Evolutionary conservation across 64 coral and sea anemone genomes (phyloP), one percentile per base, ranked within the genome.

Genomic region (Pocillopora verrucosa): DNA sequence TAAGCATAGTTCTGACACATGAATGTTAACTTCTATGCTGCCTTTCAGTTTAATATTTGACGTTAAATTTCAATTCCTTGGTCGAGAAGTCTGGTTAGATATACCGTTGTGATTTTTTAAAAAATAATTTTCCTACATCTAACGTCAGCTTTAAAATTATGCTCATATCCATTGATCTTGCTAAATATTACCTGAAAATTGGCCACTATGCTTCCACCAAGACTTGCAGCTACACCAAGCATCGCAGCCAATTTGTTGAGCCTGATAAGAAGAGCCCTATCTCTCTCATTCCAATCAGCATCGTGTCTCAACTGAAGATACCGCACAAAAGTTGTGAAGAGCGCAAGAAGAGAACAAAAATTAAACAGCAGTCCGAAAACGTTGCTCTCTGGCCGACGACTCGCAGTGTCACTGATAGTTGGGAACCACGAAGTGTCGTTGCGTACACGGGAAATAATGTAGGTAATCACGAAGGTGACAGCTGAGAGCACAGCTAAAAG

Each of bases 221-320:
- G 22, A 25, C 84, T 91, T 45, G 84, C 80, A 13, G 88, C 25
- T 37, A 86, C 35, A 17, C 94, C 97, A 56, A 83, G 68, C 16
- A 34, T n/a, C 74, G 95, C 36, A 13, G 82, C 86, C 13, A 73
- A 45, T 58, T 90, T 90, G 86, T 99, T 99, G 1, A 99, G 88
- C 22, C 60, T 93, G 3, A 95, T 56, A 19, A 99, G 30, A 38
- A 75, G 34, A n/a, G 72, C 67, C 34, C 86, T 81, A 38, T 91
- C 91, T 22, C 58, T 92, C 60, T 99, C 97, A 34, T 93, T 93
- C 97, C 93, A 99, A 26, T 99, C 94, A 0, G 91, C 91, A 76
- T 99, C 97, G 7, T 95, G 93, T 78, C 84, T 91, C 16, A 99
- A 63, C 79, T 99, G 97, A 60, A 99, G 86, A 76, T 91, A 95